A percentile compares a stretch with the other conserved stretches of the same genome.
These are phyloP conservation scores for Scomber scombrus DNA, from an alignment of 2,113 vertebrate species.

Conservation along the genomic window DNA sequence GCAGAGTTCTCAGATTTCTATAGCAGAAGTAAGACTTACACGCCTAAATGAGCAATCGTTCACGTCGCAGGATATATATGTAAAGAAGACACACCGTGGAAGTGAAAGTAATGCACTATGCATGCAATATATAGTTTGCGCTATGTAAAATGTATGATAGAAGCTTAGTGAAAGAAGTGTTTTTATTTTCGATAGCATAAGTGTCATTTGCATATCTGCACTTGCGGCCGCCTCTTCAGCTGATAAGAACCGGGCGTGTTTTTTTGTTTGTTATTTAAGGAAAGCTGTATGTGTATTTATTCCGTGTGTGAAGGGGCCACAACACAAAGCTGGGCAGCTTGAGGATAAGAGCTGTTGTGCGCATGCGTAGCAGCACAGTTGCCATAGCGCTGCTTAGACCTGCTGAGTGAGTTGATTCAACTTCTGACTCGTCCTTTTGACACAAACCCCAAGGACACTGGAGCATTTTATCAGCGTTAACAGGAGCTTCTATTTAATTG, in stretches of 20 bases:
- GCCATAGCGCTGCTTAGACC: slow-evolving; percentile 69
- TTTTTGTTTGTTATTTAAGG: no score
- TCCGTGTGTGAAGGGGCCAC: neutral
- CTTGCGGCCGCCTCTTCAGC: slow-evolving; percentile 18
- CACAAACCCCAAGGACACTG: neutral
- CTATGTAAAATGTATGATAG: neutral
- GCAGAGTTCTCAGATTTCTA: neutral
- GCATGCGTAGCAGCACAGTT: slow-evolving; percentile 69
- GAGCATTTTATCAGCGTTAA: neutral
- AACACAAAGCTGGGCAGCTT: neutral
- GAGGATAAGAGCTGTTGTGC: neutral
- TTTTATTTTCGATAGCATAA: slow-evolving; percentile 55
- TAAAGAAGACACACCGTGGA: neutral
- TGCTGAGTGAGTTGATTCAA: slow-evolving; percentile 70
- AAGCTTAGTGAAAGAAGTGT: neutral
- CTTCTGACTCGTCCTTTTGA: slow-evolving; percentile 47
- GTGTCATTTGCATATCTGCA: neutral
- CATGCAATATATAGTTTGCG: neutral
- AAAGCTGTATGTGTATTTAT: neutral
- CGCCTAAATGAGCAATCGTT: neutral
- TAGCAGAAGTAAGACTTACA: neutral
- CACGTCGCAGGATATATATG: neutral
- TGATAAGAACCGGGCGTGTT: neutral
- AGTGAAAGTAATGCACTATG: slow-evolving; percentile 27
- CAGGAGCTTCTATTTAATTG: neutral